Base-by-base conservation (phyloP, 2,113 vertebrate species). In the Columba janthina region DNA sequence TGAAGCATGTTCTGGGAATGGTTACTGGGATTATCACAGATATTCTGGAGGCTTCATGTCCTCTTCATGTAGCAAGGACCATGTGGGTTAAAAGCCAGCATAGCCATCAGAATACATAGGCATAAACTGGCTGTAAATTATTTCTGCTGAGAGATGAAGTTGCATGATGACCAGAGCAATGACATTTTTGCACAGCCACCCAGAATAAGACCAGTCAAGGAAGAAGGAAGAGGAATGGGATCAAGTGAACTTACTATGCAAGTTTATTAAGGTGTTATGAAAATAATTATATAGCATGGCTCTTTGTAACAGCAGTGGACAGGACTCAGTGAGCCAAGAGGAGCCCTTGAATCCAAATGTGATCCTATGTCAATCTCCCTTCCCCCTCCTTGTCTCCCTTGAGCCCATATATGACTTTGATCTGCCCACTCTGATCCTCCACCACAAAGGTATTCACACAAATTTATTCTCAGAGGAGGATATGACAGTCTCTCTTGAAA, bases 381-480 rank as follows among this genome's bases (percentile, higher is more conserved):
- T 84, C 84, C 88, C 90, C 66, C 86, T 93, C 57, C 53, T 57
- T 6, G 1, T 85, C 76, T 96, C 92, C 93, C 92, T 90, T 86
- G 93, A 95, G 96, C 54, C 57, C 11, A 0, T 81, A 14, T 67
- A 84, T 78, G 84, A 61, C 96, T 96, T 96, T 93, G 93, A 97
- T 96, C 94, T 96, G 73, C 94, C 93, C 88, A 93, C 92, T 95
- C 92, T 90, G 90, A 94, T 96, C 90, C 94, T 95, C 46, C 73
- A 70, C 54, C 93, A 96, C 92, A 94, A 94, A 97, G 96, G 96
- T 97, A 96, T 87, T 88, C 88, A 90, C 76, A 53, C 76, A 96
- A 93, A 94, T 90, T 93, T 93, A 65, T 76, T 84, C 92, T 94
- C 90, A 86, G 90, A 97, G 88, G 90, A 96, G 94, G 96, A 96